phyloP scores from a whole-genome alignment of 2,797 vertebrate species.

The Paedocypris micromegethes region DNA sequence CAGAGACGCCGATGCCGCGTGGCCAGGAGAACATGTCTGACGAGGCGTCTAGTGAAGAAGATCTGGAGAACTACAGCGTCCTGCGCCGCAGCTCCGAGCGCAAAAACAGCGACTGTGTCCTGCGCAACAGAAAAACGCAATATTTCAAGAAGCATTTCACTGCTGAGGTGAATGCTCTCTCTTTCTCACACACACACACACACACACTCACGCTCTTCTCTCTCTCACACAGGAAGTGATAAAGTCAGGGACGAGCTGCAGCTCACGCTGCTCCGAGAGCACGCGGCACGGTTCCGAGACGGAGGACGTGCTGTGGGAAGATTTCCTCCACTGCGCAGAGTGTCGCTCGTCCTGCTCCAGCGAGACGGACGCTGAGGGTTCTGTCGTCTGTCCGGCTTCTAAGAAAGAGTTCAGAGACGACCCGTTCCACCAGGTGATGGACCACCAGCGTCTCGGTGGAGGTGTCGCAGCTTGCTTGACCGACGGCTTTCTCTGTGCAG shows the following conservation, averaged over 20 bases:
- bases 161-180: slow-evolving; percentile 73
- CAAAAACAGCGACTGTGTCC: slow-evolving; percentile 71
- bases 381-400: slow-evolving; percentile 74
- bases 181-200: not conserved
- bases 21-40: slow-evolving; percentile 75
- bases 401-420: slow-evolving; percentile 97
- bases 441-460: not conserved
- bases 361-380: slow-evolving; percentile 88
- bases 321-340: slow-evolving; percentile 93
- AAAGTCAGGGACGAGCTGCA: slow-evolving; percentile 92
- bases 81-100: slow-evolving; percentile 73
- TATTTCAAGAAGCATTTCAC: slow-evolving; percentile 90
- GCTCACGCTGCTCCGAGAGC: slow-evolving; percentile 92
- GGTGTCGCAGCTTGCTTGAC: not conserved
- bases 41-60: slow-evolving; percentile 94
- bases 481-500: slow-evolving; percentile 54
- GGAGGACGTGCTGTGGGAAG: slow-evolving; percentile 95
- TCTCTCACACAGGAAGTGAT: slow-evolving; percentile 73
- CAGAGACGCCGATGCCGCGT: slow-evolving; percentile 70
- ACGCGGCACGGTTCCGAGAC: slow-evolving; percentile 92
- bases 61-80: slow-evolving; percentile 77
- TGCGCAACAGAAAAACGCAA: slow-evolving; percentile 85
- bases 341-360: slow-evolving; percentile 90
- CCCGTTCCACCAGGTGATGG: slow-evolving; percentile 89
- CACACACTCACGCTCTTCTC: not conserved